Base-by-base conservation (phyloP, 2,888 invertebrate species). In the Papilio elwesi region DNA sequence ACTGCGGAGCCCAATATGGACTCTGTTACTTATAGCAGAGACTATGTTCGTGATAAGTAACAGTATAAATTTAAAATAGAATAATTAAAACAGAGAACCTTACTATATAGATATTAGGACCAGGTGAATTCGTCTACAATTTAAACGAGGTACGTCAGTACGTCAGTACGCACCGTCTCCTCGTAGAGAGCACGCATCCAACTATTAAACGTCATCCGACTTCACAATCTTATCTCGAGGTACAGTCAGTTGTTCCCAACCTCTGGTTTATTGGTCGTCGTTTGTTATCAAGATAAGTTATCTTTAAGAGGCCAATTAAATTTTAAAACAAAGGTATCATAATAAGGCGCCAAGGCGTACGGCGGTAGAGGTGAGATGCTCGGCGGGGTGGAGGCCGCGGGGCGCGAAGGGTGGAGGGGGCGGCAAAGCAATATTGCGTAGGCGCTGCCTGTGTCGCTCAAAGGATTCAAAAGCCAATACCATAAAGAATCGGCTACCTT, bases 321-420 rank as follows among this genome's bases (percentile, higher is more conserved):
- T 92, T 92, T 93, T 90, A 92, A 93, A 92, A 93, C 93, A 93
- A 93, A 92, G 92, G 92, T 92, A 93, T 90, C 91, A 91, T 91
- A 92, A 92, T 92, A 92, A 92, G 90, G 93, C 92, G 92, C 90
- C 90, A 91, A 85, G 85, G 85, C 86, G 85, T 85, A 85, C 82
- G 82, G 76, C 72, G 76, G 75, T 38, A 51, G 73, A n/a, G 67
- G 26, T 63, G 53, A 51, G 65, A 26, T 36, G 67, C 65, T 78
- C 64, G 78, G 76, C 74, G 76, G 76, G 73, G 75, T 64, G 75
- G 72, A 76, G 76, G 74, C 76, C 76, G 77, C 78, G 76, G 73
- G 80, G 79, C 77, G 81, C 78, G 78, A 81, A 80, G 84, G 84
- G 82, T 7, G n/a, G 59, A 6, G 59, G 59, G 26, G 43, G 55